These are phyloP conservation scores for Phoeniculus purpureus DNA, from an alignment of 2,797 vertebrate genomes.

Conservation along the genomic window DNA sequence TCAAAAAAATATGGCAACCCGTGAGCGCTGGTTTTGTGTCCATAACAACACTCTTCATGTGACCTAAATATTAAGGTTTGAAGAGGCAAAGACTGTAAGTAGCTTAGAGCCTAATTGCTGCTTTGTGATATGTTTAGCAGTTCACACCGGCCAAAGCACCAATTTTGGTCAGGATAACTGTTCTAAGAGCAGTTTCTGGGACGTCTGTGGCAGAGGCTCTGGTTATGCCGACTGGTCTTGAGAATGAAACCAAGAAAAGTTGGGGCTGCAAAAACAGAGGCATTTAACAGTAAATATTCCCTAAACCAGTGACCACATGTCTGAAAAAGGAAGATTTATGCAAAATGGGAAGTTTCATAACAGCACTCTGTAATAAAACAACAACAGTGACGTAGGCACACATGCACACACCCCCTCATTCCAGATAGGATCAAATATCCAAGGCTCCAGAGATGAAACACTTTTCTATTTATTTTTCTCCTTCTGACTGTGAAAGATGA, in stretches of 20 bases:
- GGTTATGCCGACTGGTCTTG: constrained; percentile 74
- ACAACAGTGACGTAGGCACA: background rate
- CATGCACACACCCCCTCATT: background rate
- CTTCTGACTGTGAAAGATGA: background rate
- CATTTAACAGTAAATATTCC: constrained; percentile 67
- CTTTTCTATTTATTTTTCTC: constrained; percentile 33
- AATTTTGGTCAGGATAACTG: constrained; percentile 74
- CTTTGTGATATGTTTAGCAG: constrained; percentile 63
- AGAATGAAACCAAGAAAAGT: constrained; percentile 73
- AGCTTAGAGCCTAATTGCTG: constrained; percentile 44
- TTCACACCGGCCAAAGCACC: constrained; percentile 62
- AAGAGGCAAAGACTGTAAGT: constrained; percentile 73
- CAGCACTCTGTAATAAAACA: constrained; percentile 18
- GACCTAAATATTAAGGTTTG: constrained; percentile 81
- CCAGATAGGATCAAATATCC: constrained; percentile 27
- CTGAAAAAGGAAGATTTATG: constrained; percentile 63
- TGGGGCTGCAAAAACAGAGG: constrained; percentile 65
- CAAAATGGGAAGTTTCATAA: constrained; percentile 48
- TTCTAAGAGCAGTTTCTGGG: constrained; percentile 81
- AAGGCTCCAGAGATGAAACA: background rate
- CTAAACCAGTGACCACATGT: constrained; percentile 60
- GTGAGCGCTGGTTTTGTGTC: constrained; percentile 39
- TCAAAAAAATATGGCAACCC: background rate
- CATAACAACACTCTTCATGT: constrained; percentile 9
- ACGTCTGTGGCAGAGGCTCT: constrained; percentile 81